phyloP scores from a whole-genome alignment of 1,140 invertebrate genomes.

The Bombus pyrosoma region DNA sequence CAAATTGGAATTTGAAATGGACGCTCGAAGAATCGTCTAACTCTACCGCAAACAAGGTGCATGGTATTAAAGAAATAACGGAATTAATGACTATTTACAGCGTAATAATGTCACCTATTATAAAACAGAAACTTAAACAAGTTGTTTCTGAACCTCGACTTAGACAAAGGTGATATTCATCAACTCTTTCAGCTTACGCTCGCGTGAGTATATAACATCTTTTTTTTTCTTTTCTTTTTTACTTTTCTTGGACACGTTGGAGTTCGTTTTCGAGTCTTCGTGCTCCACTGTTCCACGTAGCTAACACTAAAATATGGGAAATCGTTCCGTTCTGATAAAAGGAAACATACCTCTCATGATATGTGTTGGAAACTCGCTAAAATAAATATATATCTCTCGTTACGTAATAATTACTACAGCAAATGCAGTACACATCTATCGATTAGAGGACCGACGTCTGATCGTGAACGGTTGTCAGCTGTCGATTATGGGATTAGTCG shows the following conservation, averaged over 20 bases:
- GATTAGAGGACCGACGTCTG: slow-evolving; percentile 10
- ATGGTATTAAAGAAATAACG: slow-evolving; percentile 6
- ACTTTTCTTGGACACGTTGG: not conserved
- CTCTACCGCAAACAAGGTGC: slow-evolving; percentile 3
- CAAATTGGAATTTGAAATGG: not conserved
- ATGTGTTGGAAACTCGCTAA: slow-evolving; percentile 38
- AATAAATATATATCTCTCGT: slow-evolving; percentile 49
- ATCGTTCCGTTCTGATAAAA: not conserved
- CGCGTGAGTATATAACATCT: not conserved
- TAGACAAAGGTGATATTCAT: not conserved
- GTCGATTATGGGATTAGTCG: slow-evolving; percentile 17
- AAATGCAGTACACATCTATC: slow-evolving; percentile 5
- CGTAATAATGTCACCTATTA: slow-evolving; percentile 48
- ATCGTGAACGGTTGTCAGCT: slow-evolving; percentile 10
- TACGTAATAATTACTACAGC: slow-evolving; percentile 35
- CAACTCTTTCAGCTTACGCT: not conserved
- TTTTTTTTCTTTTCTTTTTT: not conserved
- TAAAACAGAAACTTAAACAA: slow-evolving; percentile 12
- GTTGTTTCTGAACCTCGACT: slow-evolving; percentile 3
- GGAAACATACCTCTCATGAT: slow-evolving; percentile 5
- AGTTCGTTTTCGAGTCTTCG: not conserved
- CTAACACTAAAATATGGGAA: not conserved
- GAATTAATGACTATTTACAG: slow-evolving; percentile 68
- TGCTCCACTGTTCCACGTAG: not conserved
- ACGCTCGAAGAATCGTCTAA: not conserved